Base-by-base conservation (phyloP, 2,797 vertebrate genomes). In the Characodon lateralis region DNA sequence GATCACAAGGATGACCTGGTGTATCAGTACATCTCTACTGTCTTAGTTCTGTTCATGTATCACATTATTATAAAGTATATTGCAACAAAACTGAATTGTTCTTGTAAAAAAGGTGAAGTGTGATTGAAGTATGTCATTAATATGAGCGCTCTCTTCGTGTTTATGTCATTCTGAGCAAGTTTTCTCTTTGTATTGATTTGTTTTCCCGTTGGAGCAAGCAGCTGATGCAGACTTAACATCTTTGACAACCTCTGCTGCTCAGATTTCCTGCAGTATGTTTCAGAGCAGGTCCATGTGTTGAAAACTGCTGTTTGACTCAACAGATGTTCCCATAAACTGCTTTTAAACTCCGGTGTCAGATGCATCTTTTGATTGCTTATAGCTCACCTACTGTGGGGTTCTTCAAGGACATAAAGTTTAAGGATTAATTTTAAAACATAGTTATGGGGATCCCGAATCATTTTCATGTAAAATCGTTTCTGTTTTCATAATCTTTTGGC, bases 401-500 rank as follows among this genome's bases (percentile, higher is more conserved):
- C 76, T 16, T 80, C 65, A 79, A 20, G 39, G 59, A 77, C 72
- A 65, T 81, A 65, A 81, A 48, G n/a, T 81, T 81, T 26, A 51
- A 61, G 68, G 69, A 77, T 28, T 71, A 0, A 55, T 77, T 83
- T 78, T 83, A 6, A 82, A 83, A 70, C 31, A 70, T 50, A 87
- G 80, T 76, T 80, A 82, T 76, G 28, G 82, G 73, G 79, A 86
- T 76, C 70, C 79, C 26, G 51, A 78, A 43, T 76, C 69, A 71
- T 77, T 76, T 73, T 65, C 77, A 51, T 90, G 66, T 86, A 51
- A 83, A 76, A 76, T 83, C 76, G 84, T 82, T 88, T 78, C 69
- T 84, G 78, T 87, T 78, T 82, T 72, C 75, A 83, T 85, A 80
- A 89, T 83, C 78, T 55, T 83, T 78, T 58, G 74, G 82, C 76